A percentile compares a stretch with the other conserved stretches of the same genome.
Conservation (phyloP, 2,888 invertebrate species). For the Geophilus truncorum region DNA sequence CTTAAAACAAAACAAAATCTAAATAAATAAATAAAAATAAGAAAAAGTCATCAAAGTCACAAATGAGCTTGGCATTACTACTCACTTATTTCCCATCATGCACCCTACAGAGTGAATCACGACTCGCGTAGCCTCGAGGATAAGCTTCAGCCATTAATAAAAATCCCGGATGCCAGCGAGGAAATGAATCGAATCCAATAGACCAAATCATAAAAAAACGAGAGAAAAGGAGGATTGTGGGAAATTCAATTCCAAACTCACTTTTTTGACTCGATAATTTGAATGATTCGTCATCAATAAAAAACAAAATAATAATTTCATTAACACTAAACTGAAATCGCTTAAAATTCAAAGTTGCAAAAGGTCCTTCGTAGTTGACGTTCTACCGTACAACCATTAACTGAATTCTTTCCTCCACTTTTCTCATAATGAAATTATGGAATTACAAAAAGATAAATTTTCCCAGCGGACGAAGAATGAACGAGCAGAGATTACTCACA, state of each 20-base stretch:
- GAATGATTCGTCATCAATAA: too few species aligned
- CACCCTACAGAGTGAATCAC: conserved; percentile 21
- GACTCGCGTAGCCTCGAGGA: conserved; percentile 11
- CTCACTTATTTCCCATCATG: conserved; percentile 27
- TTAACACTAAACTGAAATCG: too few species aligned
- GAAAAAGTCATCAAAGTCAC: background rate
- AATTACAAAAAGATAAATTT: background rate
- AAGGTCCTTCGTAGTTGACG: too few species aligned
- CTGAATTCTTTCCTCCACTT: background rate
- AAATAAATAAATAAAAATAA: too few species aligned
- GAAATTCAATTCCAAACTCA: background rate
- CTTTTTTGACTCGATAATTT: background rate
- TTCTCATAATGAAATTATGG: background rate
- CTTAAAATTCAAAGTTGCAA: too few species aligned
- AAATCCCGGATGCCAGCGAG: conserved; percentile 27
- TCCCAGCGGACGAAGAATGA: background rate
- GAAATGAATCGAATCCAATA: conserved; percentile 27
- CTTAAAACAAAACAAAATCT: background rate
- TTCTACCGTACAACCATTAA: background rate
- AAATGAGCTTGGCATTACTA: conserved; percentile 18
- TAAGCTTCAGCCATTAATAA: conserved; percentile 24
- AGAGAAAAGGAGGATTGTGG: background rate
- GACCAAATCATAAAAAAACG: background rate
- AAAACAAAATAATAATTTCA: too few species aligned
- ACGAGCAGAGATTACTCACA: background rate